These are phyloP conservation scores for Heliconius melpomene DNA, from an alignment of 1,140 invertebrate genomes.

Conservation along the genomic window DNA sequence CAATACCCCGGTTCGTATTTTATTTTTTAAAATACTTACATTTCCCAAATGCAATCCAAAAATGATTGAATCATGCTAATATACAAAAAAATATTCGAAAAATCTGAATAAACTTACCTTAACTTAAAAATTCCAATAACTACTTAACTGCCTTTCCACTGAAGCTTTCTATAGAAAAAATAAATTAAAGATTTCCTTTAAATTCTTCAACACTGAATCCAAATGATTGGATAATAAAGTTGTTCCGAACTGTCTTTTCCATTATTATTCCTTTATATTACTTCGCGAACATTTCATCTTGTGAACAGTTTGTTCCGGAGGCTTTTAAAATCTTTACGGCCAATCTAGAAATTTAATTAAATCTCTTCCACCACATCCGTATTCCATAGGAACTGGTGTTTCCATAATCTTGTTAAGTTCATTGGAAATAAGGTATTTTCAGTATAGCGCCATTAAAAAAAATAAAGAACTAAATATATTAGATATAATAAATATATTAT, in stretches of 20 bases:
- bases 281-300: slow-evolving; percentile 28
- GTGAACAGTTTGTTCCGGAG: slow-evolving; percentile 29
- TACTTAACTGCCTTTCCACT: neutral
- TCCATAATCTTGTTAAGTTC: slow-evolving; percentile 13
- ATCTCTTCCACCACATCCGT: slow-evolving; percentile 19
- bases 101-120: neutral
- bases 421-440: neutral
- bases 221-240: slow-evolving; percentile 21
- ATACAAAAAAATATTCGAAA: neutral
- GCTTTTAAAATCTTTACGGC: slow-evolving; percentile 37
- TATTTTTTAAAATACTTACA: too few relatives aligned
- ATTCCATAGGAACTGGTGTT: slow-evolving; percentile 17
- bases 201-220: slow-evolving; percentile 9
- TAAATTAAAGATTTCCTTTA: slow-evolving; percentile 37
- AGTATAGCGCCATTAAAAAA: neutral
- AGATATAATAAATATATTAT: too few relatives aligned
- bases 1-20: too few relatives aligned
- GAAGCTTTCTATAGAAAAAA: neutral
- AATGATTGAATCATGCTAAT: too few relatives aligned
- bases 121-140: neutral
- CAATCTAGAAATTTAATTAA: slow-evolving; percentile 45
- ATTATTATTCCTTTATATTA: slow-evolving; percentile 25
- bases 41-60: too few relatives aligned
- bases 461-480: neutral
- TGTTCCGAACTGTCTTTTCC: slow-evolving; percentile 17